A percentile compares a stretch with the other conserved stretches of the same genome.
phyloP scores from a whole-genome alignment of 30 jellyfish, hydroid and myxozoan genomes.

The Chironex yamaguchii region DNA sequence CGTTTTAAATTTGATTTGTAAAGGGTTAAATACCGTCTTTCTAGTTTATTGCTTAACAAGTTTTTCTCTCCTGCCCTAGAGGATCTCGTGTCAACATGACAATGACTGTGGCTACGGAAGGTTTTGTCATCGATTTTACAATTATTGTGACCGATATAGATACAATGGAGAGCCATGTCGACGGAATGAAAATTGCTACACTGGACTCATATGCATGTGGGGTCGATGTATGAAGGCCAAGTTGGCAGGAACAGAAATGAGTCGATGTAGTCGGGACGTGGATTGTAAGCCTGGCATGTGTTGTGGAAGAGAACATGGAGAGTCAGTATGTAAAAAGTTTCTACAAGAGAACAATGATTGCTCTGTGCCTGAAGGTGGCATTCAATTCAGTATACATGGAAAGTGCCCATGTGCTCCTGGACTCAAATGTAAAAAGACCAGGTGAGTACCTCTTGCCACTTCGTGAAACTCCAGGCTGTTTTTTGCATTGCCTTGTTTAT shows the following conservation, averaged over 20 bases:
- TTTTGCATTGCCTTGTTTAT: no score
- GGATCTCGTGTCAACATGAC: slow-evolving; percentile 69
- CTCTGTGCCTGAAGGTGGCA: slow-evolving; percentile 73
- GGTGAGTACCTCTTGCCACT: no score
- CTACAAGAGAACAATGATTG: slow-evolving; percentile 81
- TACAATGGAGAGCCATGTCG: slow-evolving; percentile 78
- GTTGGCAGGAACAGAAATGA: slow-evolving; percentile 38
- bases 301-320: slow-evolving; percentile 88
- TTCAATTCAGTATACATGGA: slow-evolving; percentile 31
- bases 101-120: slow-evolving; percentile 66
- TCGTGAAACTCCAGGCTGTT: no score
- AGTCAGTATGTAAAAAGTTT: slow-evolving; percentile 79
- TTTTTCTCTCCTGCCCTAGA: slow-evolving; percentile 36
- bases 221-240: slow-evolving; percentile 71
- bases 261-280: slow-evolving; percentile 78
- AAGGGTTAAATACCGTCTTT: no score
- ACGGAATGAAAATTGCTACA: slow-evolving; percentile 88
- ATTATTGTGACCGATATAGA: slow-evolving; percentile 72
- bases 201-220: slow-evolving; percentile 85
- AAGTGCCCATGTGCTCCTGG: slow-evolving; percentile 94
- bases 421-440: slow-evolving; percentile 52
- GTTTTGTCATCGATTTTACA: slow-evolving; percentile 85
- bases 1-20: no score
- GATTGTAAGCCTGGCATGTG: slow-evolving; percentile 91
- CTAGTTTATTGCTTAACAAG: no score